phyloP scores from a whole-genome alignment of 2,113 vertebrate species.

The Macquaria ambigua region DNA sequence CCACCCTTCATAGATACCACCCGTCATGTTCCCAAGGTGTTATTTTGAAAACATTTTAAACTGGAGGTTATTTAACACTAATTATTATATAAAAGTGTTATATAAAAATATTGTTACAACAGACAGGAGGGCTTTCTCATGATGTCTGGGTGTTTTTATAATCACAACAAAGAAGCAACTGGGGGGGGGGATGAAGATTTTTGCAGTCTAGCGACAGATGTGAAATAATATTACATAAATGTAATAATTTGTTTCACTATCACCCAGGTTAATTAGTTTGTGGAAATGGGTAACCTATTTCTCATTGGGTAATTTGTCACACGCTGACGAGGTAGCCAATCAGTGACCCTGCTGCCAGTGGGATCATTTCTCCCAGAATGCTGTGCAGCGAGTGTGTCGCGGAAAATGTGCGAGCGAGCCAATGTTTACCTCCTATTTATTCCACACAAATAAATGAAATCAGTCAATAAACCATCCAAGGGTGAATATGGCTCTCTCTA shows the following conservation, averaged over 20 bases:
- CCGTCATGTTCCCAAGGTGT: too few species aligned
- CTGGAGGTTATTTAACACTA: too few species aligned
- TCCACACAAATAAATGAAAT: slow-evolving; percentile 98
- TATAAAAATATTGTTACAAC: too few species aligned
- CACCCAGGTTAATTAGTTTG: slow-evolving; percentile 99
- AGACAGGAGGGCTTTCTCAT: neutral
- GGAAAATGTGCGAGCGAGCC: slow-evolving; percentile 93
- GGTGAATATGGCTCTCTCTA: slow-evolving; percentile 96
- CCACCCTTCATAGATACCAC: too few species aligned
- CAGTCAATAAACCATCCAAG: slow-evolving; percentile 98
- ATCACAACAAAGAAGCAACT: slow-evolving; percentile 42
- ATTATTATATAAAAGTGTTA: too few species aligned
- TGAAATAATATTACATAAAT: slow-evolving; percentile 99
- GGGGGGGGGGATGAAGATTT: slow-evolving; percentile 82
- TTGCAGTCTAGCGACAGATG: slow-evolving; percentile 91
- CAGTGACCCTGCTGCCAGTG: slow-evolving; percentile 92
- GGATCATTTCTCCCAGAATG: slow-evolving; percentile 90
- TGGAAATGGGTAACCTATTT: slow-evolving; percentile 98
- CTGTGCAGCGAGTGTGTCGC: slow-evolving; percentile 88
- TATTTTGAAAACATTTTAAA: too few species aligned
- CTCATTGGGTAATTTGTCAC: slow-evolving; percentile 99
- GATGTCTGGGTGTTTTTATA: slow-evolving; percentile 3
- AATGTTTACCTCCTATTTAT: slow-evolving; percentile 95
- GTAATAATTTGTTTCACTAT: slow-evolving; percentile 99
- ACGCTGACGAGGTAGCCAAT: slow-evolving; percentile 95